These are phyloP conservation scores for Dinoponera quadriceps DNA, from an alignment of 1,140 invertebrate genomes.

Conservation along the genomic window DNA sequence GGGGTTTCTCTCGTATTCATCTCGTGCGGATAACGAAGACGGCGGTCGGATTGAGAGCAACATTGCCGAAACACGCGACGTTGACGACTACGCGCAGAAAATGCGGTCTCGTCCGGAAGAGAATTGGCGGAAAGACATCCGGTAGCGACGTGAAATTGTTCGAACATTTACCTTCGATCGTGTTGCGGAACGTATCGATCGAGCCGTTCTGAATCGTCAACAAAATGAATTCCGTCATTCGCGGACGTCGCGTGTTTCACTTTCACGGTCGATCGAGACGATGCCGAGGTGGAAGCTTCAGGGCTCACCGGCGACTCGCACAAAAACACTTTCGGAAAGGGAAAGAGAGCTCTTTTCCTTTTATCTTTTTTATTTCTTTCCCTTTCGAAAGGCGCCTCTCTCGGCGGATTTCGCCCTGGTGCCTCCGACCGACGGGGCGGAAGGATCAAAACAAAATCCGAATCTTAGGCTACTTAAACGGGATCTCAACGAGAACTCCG, in stretches of 20 bases:
- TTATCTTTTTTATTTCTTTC: not conserved
- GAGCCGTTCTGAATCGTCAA: not conserved
- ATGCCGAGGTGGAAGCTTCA: conserved; percentile 14
- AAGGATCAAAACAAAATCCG: conserved; percentile 61
- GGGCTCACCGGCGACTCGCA: conserved; percentile 10
- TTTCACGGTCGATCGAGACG: conserved; percentile 29
- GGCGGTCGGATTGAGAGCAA: not conserved
- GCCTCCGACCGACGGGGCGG: not conserved
- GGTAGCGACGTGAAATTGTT: conserved; percentile 2
- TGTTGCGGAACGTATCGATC: not conserved
- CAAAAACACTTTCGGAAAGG: conserved; percentile 18
- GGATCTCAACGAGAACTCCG: conserved; percentile 54
- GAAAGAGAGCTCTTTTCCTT: not conserved
- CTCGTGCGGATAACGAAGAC: conserved; percentile 24
- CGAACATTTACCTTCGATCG: not conserved
- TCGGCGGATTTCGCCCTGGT: conserved; percentile 3
- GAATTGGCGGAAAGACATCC: not conserved
- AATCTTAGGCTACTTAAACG: conserved; percentile 67
- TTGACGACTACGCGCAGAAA: not conserved
- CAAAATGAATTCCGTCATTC: not conserved
- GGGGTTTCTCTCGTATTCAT: conserved; percentile 7
- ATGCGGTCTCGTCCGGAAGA: not conserved
- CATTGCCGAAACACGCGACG: not conserved
- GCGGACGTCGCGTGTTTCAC: conserved; percentile 13
- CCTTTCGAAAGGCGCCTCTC: conserved; percentile 12